Base-by-base conservation (phyloP, 2,888 invertebrate species). In the Globia sparganii region DNA sequence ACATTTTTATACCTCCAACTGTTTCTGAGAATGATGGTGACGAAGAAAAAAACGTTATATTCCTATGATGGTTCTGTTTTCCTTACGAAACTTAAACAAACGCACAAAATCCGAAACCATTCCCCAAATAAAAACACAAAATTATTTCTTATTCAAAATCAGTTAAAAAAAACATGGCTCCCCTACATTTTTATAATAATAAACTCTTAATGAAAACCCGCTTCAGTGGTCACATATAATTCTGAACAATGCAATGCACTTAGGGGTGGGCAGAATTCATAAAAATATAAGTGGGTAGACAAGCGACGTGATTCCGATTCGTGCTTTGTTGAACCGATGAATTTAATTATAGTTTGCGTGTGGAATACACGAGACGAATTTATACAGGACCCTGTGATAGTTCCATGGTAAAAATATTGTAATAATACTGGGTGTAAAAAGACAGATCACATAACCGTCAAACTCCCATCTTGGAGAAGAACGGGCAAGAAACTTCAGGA, bases 131-230 rank as follows among this genome's bases (percentile, higher is more conserved):
- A 64, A 83, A 78, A 67, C 18, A 66, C 46, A 59, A 46, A 13
- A 21, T 40, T 37, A 5, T 46, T 70, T 70, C 74, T 34, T 65
- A 72, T 76, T 64, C 9, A 40, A 71, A 81, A 21, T 67, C 65
- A 46, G 46, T 71, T 65, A 64, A 67, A 70, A 70, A 85, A 80
- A 83, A 73, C 46, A 66, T 21, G 5, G 13, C 40, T 75, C 86
- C 86, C 87, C 87, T 80, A 72, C 28, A 73, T 81, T 87, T 86
- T 78, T 69, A 81, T 77, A 86, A 86, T 85, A 86, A 87, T 87
- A 80, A 75, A 84, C 67, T 71, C 77, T 46, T 86, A 85, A 87
- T 88, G 82, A 87, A 86, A 79, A 5, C 1, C 25, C 86, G 84
- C 81, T 77, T 72, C 86, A 87, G 72, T 84, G 88, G 73, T 75